A percentile compares a stretch with the other conserved stretches of the same genome.
Evolutionary conservation across 2,113 vertebrate species (phyloP).

Genomic region (Rhagologus leucostigma): DNA sequence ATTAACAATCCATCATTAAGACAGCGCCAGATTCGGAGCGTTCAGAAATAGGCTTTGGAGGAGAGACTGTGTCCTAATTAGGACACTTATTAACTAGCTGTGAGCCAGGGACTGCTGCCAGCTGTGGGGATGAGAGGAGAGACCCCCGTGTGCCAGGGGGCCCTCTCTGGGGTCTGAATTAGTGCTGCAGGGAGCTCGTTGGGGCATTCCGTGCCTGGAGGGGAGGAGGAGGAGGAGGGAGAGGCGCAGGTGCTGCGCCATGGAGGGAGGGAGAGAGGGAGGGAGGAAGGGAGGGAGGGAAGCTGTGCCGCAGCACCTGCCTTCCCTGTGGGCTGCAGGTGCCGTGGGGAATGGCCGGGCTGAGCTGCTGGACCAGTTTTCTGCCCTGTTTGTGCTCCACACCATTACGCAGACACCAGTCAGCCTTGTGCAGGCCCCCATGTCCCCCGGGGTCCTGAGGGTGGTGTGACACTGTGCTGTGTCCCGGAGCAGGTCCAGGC

Average conservation of each 20-base stretch:
- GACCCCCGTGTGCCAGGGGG: neutral
- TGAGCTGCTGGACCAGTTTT: neutral
- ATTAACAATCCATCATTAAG: conserved; percentile 48
- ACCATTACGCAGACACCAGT: neutral
- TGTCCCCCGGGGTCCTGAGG: neutral
- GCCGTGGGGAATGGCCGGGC: fast-evolving
- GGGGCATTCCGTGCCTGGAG: neutral
- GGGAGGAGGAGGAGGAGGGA: neutral
- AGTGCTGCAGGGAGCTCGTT: fast-evolving
- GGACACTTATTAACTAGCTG: conserved; percentile 36
- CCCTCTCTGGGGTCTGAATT: neutral
- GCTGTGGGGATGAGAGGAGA: neutral
- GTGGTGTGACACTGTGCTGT: fast-evolving
- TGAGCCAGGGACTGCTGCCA: conserved; percentile 11
- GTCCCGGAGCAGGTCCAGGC: conserved; percentile 78
- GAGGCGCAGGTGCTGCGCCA: neutral
- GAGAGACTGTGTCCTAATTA: conserved; percentile 42
- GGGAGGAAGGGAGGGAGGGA: neutral
- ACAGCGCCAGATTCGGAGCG: neutral
- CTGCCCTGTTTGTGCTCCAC: neutral
- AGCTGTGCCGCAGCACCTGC: neutral
- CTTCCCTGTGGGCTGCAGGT: neutral
- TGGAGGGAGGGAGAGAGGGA: neutral
- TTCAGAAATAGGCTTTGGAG: conserved; percentile 42
- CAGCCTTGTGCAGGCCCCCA: neutral